phyloP scores from a whole-genome alignment of 2,888 invertebrate species.

The Melangyna quadrimaculata region DNA sequence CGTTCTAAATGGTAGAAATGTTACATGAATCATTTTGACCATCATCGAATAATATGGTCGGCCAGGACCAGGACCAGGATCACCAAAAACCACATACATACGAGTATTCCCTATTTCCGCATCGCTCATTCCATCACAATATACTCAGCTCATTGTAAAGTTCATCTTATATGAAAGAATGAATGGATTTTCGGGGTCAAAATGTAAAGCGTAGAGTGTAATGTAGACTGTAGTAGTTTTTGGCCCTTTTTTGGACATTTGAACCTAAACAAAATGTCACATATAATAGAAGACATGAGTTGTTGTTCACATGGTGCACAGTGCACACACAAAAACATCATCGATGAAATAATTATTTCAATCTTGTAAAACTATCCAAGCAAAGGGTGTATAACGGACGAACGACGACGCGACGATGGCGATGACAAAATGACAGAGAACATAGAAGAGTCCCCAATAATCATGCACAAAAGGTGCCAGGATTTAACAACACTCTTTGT shows the following conservation, averaged over 20 bases:
- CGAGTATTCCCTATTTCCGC: neutral
- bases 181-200: neutral
- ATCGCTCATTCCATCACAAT: neutral
- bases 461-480: constrained; percentile 46
- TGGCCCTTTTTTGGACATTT: neutral
- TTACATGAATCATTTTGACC: constrained; percentile 41
- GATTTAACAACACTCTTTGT: neutral
- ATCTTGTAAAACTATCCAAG: constrained; percentile 54
- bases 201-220: constrained; percentile 4
- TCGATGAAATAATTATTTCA: constrained; percentile 62
- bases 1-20: neutral
- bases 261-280: constrained; percentile 28
- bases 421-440: no score
- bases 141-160: neutral
- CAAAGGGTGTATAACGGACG: neutral
- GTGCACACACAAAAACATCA: constrained; percentile 55
- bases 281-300: constrained; percentile 31
- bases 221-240: neutral
- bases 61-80: no score
- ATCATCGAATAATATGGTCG: constrained; percentile 23
- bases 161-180: neutral
- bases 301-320: constrained; percentile 24
- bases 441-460: neutral
- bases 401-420: neutral
- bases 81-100: neutral